Evolutionary conservation across 2,888 invertebrate species (phyloP).

Genomic region (Spilosoma lubricipeda): DNA sequence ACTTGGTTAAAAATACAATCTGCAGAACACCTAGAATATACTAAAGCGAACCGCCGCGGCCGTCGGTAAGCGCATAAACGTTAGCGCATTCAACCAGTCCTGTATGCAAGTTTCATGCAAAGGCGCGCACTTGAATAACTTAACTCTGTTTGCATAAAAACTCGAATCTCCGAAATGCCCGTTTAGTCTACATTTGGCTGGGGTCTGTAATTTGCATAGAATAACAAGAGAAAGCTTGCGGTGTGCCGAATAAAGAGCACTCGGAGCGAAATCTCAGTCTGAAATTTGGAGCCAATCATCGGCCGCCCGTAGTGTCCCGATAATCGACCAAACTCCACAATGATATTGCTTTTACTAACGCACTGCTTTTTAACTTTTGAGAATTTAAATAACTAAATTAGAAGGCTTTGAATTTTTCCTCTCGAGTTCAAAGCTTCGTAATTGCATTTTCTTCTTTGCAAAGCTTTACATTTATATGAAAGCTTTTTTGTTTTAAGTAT

Average conservation of each 20-base stretch:
- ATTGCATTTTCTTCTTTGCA: conserved; percentile 25
- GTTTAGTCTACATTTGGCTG: conserved; percentile 76
- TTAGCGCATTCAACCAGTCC: conserved; percentile 73
- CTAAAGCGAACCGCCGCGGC: conserved; percentile 43
- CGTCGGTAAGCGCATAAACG: conserved; percentile 64
- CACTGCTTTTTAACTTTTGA: conserved; percentile 47
- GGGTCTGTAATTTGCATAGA: conserved; percentile 82
- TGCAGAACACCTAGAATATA: conserved; percentile 43
- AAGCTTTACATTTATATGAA: conserved; percentile 30
- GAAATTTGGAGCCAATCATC: conserved; percentile 70
- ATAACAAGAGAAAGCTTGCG: conserved; percentile 79
- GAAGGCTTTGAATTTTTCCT: conserved; percentile 38
- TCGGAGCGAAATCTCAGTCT: conserved; percentile 60
- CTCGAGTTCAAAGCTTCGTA: conserved; percentile 25
- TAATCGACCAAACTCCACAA: conserved; percentile 52
- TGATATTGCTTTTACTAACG: conserved; percentile 47
- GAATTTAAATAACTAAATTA: conserved; percentile 53
- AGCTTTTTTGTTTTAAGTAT: conserved; percentile 21
- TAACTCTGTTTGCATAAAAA: conserved; percentile 84
- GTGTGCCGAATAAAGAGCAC: conserved; percentile 67
- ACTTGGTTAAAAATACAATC: conserved; percentile 50
- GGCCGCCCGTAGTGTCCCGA: conserved; percentile 50
- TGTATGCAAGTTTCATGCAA: conserved; percentile 80
- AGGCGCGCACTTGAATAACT: conserved; percentile 83
- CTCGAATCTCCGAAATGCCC: conserved; percentile 81